A percentile compares a stretch with the other conserved stretches of the same genome.
Evolutionary conservation across 2,888 invertebrate species (phyloP).

Genomic region (Amphipoea lucens): DNA sequence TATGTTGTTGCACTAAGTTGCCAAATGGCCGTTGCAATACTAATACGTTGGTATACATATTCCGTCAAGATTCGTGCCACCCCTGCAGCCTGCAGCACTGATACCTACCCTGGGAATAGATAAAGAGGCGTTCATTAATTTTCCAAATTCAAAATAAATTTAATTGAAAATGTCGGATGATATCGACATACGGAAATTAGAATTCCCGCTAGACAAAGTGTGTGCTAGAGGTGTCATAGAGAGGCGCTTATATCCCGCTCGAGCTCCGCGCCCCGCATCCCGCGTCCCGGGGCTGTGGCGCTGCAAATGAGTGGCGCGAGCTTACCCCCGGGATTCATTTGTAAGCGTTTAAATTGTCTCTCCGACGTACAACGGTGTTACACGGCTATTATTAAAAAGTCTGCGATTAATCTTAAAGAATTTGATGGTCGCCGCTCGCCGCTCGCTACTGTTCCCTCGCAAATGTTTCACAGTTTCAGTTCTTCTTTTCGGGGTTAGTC

Average conservation of each 20-base stretch:
- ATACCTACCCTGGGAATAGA: background rate
- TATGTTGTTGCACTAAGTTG: background rate
- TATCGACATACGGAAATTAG: slow-evolving; percentile 45
- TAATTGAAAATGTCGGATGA: slow-evolving; percentile 34
- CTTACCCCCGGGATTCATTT: slow-evolving; percentile 58
- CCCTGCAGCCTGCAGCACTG: background rate
- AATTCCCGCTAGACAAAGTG: slow-evolving; percentile 41
- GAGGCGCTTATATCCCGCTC: slow-evolving; percentile 23
- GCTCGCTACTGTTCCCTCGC: background rate
- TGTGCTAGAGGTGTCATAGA: slow-evolving; percentile 42
- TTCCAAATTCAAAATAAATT: slow-evolving; percentile 21
- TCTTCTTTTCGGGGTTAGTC: slow-evolving; percentile 17
- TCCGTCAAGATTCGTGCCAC: background rate
- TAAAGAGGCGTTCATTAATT: slow-evolving; percentile 16
- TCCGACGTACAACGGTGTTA: slow-evolving; percentile 46
- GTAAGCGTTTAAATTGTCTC: slow-evolving; percentile 64
- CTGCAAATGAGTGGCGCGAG: slow-evolving; percentile 57
- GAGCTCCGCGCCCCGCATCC: slow-evolving; percentile 14
- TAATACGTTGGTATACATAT: background rate
- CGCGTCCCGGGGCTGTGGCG: slow-evolving; percentile 20
- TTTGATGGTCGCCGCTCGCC: slow-evolving; percentile 20
- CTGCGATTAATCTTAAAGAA: slow-evolving; percentile 38
- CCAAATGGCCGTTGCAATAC: background rate
- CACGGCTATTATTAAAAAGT: slow-evolving; percentile 59
- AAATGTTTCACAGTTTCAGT: slow-evolving; percentile 5